Conservation (phyloP, 2,888 invertebrate genomes). For the Conus canariensis region DNA sequence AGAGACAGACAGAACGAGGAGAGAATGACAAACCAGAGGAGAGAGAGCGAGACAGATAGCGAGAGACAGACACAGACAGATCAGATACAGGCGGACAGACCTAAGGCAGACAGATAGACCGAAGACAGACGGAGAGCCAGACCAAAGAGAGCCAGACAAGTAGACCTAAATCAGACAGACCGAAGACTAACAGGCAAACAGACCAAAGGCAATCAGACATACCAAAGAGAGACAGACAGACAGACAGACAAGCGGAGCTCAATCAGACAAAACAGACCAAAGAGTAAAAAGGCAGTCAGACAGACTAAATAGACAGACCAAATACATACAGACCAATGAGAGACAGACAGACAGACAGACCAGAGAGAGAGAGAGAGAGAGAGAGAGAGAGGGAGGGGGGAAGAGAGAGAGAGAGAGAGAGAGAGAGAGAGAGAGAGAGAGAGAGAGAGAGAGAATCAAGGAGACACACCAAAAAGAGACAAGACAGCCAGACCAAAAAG, state of each 20-base stretch:
- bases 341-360: too few relatives aligned
- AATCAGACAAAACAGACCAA: neutral
- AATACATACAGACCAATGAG: too few relatives aligned
- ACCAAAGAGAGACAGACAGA: neutral
- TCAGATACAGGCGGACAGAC: too few relatives aligned
- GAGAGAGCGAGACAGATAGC: too few relatives aligned
- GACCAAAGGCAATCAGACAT: too few relatives aligned
- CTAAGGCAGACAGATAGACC: neutral
- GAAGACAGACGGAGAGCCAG: neutral
- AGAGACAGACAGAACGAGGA: too few relatives aligned
- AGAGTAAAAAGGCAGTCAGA: neutral
- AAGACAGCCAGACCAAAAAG: neutral
- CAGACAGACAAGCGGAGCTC: neutral
- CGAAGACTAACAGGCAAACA: too few relatives aligned
- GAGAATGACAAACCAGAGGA: too few relatives aligned
- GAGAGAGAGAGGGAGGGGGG: neutral
- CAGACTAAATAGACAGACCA: constrained; percentile 5
- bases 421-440: neutral
- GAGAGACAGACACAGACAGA: too few relatives aligned
- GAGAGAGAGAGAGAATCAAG: too few relatives aligned
- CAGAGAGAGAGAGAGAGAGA: neutral
- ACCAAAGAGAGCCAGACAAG: neutral
- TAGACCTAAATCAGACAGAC: neutral
- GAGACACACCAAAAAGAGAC: neutral
- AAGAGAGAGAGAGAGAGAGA: neutral